Base-by-base conservation (phyloP, 2,797 vertebrate species). In the Micrastur ruficollis region DNA sequence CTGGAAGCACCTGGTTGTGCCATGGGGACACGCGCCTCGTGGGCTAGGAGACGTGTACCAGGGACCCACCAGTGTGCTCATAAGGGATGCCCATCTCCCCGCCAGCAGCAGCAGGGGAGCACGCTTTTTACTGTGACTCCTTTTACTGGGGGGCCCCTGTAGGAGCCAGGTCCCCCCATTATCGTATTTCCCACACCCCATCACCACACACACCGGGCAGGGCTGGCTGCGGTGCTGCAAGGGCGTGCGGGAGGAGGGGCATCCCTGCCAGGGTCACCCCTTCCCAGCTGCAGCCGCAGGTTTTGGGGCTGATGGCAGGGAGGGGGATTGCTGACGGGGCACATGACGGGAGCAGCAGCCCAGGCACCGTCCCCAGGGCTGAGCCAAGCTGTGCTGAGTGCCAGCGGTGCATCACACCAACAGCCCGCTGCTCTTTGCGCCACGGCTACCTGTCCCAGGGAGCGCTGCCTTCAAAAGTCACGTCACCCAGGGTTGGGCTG, bases 11-110 rank as follows among this genome's bases (percentile, higher is more conserved):
- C 65, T 9, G 29, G 6, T 66, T 4, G 1, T 44, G 56, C 38
- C 38, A 6, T 1, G 31, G 73, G 27, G 31, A 74, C 22, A 20
- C 5, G 13, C 55, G 27, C n/a, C 62, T 36, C 0, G 0, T 55
- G 74, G 44, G 53, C 50, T 22, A 26, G 65, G 38, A 85, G 53
- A n/a, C 0, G 0, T 2, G 29, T 36, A 21, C 9, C 10, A 11
- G 32, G 27, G 2, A 8, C 23, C 47, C 1, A 0, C 31, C 11
- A 23, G 42, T 61, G 18, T 1, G 6, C 38, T 84, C 36, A 3
- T 16, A 12, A 80, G 17, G 50, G 3, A 21, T n/a, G 6, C n/a
- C 16, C 6, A 0, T 66, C 56, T 23, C 26, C n/a, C 47, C 4
- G 1, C 46, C 63, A n/a, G 66, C 58, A 65, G 21, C 38, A 81